Evolutionary conservation across 2,113 vertebrate genomes (phyloP).

Genomic region (Corapipo altera): DNA sequence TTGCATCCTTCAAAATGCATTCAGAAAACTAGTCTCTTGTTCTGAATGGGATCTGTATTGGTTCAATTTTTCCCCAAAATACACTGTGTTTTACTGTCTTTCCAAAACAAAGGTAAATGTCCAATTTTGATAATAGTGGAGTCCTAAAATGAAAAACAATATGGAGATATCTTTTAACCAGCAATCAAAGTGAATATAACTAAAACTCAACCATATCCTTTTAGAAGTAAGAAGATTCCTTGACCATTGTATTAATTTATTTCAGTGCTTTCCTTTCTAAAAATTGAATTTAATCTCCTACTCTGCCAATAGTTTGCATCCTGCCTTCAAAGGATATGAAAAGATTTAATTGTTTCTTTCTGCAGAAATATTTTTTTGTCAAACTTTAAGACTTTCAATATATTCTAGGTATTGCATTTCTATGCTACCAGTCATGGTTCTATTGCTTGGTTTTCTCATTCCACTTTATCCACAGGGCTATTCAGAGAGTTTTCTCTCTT

Average conservation of each 20-base stretch:
- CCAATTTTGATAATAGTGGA: not conserved
- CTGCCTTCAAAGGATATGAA: not conserved
- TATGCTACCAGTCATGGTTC: rapidly evolving
- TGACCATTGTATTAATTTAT: not conserved
- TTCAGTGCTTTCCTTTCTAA: not conserved
- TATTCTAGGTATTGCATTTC: not conserved
- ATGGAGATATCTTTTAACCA: not conserved
- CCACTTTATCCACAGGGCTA: not conserved
- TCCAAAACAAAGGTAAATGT: not conserved
- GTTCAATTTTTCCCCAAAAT: not conserved
- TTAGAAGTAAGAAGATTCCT: not conserved
- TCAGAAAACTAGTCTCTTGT: not conserved
- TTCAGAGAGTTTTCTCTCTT: not conserved
- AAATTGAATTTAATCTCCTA: not conserved
- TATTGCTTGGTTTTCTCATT: not conserved
- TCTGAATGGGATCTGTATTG: not conserved
- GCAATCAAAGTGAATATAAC: not conserved
- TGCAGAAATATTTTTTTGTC: not conserved
- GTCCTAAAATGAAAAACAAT: not conserved
- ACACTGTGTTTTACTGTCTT: not conserved
- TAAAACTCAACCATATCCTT: not conserved
- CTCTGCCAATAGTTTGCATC: not conserved
- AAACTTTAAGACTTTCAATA: not conserved
- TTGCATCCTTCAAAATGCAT: not conserved
- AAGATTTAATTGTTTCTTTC: not conserved